A percentile compares a stretch with the other conserved stretches of the same genome.
Conservation (phyloP, 2,888 invertebrate species). For the Nemotelus nigrinus region DNA sequence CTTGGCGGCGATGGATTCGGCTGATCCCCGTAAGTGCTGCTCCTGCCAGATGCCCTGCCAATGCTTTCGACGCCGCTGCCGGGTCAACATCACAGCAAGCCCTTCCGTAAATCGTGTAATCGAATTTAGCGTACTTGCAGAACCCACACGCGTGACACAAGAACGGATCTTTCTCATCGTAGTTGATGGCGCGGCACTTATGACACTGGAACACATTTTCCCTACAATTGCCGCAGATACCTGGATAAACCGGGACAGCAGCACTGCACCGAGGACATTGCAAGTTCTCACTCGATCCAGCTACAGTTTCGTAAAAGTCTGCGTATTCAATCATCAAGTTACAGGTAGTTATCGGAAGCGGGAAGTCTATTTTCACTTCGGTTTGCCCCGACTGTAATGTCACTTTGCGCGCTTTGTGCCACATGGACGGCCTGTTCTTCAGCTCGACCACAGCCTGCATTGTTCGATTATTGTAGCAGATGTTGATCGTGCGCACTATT, state of each 20-base stretch:
- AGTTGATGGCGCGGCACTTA: slow-evolving; percentile 98
- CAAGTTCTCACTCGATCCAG: slow-evolving; percentile 69
- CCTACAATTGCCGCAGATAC: slow-evolving; percentile 85
- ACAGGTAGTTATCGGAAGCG: slow-evolving; percentile 95
- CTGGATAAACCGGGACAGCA: slow-evolving; percentile 96
- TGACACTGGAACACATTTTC: slow-evolving; percentile 99
- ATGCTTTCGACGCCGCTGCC: slow-evolving; percentile 95
- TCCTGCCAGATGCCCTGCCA: slow-evolving; percentile 92
- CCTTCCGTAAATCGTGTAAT: slow-evolving; percentile 89
- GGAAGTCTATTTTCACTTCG: slow-evolving; percentile 94
- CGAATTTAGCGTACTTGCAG: slow-evolving; percentile 99
- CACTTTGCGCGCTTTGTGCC: slow-evolving; percentile 97
- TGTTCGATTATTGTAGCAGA: slow-evolving; percentile 95
- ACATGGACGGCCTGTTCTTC: slow-evolving; percentile 94
- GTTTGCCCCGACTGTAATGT: slow-evolving; percentile 90
- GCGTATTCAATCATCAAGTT: slow-evolving; percentile 99
- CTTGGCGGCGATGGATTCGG: slow-evolving; percentile 62
- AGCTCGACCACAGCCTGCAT: slow-evolving; percentile 97
- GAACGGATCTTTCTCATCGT: slow-evolving; percentile 99
- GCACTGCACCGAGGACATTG: slow-evolving; percentile 97
- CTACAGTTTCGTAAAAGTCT: slow-evolving; percentile 96
- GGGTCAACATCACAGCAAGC: slow-evolving; percentile 97
- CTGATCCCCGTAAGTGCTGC: slow-evolving; percentile 87
- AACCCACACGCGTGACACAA: slow-evolving; percentile 98
- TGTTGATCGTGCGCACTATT: slow-evolving; percentile 95